Conservation (phyloP, 1,140 invertebrate genomes). For the Nasonia vitripennis region DNA sequence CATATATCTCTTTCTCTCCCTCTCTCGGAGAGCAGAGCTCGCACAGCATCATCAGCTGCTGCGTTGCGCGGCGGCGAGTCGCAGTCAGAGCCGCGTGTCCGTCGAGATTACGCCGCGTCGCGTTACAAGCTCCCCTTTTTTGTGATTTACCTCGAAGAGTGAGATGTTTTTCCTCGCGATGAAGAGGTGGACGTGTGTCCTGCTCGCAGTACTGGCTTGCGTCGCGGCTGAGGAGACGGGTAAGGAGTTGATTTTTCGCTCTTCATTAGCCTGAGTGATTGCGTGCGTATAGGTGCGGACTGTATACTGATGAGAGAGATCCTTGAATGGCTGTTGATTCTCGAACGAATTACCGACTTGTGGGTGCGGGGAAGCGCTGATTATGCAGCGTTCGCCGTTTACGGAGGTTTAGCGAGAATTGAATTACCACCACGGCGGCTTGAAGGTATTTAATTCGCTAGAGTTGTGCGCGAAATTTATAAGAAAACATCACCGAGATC, state of each 20-base stretch:
- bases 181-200: not conserved
- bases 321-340: not conserved
- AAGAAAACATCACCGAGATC: not conserved
- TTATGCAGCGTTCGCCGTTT: too few relatives aligned
- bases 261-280: too few relatives aligned
- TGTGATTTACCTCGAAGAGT: not conserved
- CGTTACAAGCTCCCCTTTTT: not conserved
- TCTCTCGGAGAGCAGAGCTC: not conserved
- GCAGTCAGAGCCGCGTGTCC: slow-evolving; percentile 39
- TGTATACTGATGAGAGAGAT: too few relatives aligned
- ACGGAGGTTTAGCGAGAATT: too few relatives aligned
- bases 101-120: not conserved
- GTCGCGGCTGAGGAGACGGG: not conserved
- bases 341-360: not conserved
- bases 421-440: too few relatives aligned
- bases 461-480: too few relatives aligned
- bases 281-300: too few relatives aligned
- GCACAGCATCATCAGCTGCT: not conserved
- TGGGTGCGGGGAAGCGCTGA: too few relatives aligned
- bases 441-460: too few relatives aligned
- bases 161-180: not conserved
- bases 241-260: not conserved
- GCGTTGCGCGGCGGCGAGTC: not conserved
- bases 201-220: not conserved
- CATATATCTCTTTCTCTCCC: not conserved